phyloP scores from a whole-genome alignment of 1,140 invertebrate species.

The Drosophila setifemur region DNA sequence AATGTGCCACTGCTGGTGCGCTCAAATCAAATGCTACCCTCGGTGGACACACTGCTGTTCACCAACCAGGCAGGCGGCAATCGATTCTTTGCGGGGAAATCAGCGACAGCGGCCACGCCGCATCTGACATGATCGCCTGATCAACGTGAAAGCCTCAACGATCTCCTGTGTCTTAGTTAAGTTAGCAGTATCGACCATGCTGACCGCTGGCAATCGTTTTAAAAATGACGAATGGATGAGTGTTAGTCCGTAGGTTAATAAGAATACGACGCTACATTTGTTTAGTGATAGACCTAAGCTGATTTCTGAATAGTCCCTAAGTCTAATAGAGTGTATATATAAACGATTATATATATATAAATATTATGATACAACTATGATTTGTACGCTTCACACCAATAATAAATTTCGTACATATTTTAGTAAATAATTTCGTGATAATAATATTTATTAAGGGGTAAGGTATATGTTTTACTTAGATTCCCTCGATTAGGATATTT shows the following conservation, averaged over 20 bases:
- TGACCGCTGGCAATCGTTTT: slow-evolving; percentile 58
- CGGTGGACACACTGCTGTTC: slow-evolving; percentile 74
- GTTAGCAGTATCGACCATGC: slow-evolving; percentile 57
- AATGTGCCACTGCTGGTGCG: slow-evolving; percentile 67
- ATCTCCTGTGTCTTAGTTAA: slow-evolving; percentile 79
- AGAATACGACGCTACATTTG: slow-evolving; percentile 69
- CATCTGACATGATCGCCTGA: slow-evolving; percentile 69
- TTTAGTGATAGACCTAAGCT: slow-evolving; percentile 62
- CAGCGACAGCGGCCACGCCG: slow-evolving; percentile 36
- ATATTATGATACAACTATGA: slow-evolving; percentile 40
- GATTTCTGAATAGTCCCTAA: slow-evolving; percentile 59
- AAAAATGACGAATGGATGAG: slow-evolving; percentile 36
- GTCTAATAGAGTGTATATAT: slow-evolving; percentile 49
- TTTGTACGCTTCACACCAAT: slow-evolving; percentile 72
- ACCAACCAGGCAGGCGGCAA: slow-evolving; percentile 65
- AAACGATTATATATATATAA: slow-evolving; percentile 29
- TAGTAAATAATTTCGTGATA: slow-evolving; percentile 32
- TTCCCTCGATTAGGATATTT: no score
- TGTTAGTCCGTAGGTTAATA: slow-evolving; percentile 56
- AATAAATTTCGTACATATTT: slow-evolving; percentile 70
- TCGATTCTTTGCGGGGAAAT: slow-evolving; percentile 63
- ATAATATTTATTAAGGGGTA: no score
- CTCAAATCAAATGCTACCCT: slow-evolving; percentile 73
- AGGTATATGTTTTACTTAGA: no score
- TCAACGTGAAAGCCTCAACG: slow-evolving; percentile 67